phyloP scores from a whole-genome alignment of 1,140 invertebrate species.

The Drosophila sproati region DNA sequence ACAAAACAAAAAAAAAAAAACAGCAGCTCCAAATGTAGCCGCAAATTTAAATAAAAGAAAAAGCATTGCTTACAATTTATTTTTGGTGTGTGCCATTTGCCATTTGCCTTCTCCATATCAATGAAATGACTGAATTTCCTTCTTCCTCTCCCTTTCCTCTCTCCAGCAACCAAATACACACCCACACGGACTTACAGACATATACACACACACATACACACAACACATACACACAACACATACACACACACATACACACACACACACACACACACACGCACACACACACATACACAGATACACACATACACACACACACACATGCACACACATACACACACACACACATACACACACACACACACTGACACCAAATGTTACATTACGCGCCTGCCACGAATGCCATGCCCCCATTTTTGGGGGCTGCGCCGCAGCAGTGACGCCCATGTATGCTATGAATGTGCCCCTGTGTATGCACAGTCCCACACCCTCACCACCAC shows the following conservation, averaged over 20 bases:
- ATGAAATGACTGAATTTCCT: background rate
- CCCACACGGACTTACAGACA: background rate
- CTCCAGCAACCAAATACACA: background rate
- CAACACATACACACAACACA: too few relatives aligned
- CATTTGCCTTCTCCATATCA: background rate
- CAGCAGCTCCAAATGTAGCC: constrained; percentile 4
- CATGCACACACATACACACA: background rate
- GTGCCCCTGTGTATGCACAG: constrained; percentile 30
- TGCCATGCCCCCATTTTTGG: constrained; percentile 2
- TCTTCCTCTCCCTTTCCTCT: background rate
- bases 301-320: background rate
- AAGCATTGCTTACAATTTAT: constrained; percentile 18
- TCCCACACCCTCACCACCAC: background rate
- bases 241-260: background rate
- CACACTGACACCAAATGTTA: constrained; percentile 11
- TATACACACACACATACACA: background rate
- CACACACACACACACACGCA: background rate
- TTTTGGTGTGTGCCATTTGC: background rate
- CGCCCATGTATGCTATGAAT: constrained; percentile 49
- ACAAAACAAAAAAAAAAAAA: constrained; percentile 4
- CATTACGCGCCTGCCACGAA: constrained; percentile 15
- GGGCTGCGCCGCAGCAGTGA: constrained; percentile 19
- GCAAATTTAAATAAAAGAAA: constrained; percentile 38
- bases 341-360: background rate
- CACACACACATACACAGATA: too few relatives aligned